These are phyloP conservation scores for Aleiodes testaceus DNA, from an alignment of 2,888 invertebrate genomes.

Conservation along the genomic window DNA sequence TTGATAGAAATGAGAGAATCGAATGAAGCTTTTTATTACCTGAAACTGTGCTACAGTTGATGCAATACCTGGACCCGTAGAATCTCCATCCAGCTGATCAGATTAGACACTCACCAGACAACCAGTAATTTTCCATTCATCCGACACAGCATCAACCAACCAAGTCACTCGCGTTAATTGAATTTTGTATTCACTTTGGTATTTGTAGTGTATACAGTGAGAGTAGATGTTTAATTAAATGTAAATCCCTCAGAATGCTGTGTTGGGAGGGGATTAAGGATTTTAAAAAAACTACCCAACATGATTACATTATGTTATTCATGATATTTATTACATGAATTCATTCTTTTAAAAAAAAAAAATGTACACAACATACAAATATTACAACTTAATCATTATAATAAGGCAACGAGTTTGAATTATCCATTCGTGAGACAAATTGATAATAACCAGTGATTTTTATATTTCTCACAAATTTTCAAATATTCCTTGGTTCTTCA, in stretches of 20 bases:
- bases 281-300: slow-evolving; percentile 33
- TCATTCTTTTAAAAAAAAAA: slow-evolving; percentile 42
- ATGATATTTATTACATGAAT: slow-evolving; percentile 54
- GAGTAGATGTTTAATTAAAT: slow-evolving; percentile 1
- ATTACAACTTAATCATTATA: slow-evolving; percentile 55
- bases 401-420: slow-evolving; percentile 39
- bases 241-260: neutral
- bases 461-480: slow-evolving; percentile 22
- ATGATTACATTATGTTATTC: slow-evolving; percentile 39
- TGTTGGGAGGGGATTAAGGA: slow-evolving; percentile 23
- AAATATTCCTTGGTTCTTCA: slow-evolving; percentile 12
- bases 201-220: neutral
- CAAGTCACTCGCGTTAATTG: slow-evolving; percentile 26
- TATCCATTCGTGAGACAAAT: slow-evolving; percentile 8
- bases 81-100: slow-evolving; percentile 33
- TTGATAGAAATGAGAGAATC: neutral
- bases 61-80: slow-evolving; percentile 11
- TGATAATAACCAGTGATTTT: slow-evolving; percentile 29
- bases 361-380: slow-evolving; percentile 65
- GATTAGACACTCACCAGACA: slow-evolving; percentile 31
- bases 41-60: neutral
- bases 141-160: slow-evolving; percentile 11
- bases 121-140: slow-evolving; percentile 21
- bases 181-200: slow-evolving; percentile 16
- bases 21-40: slow-evolving; percentile 8